Percentiles rank a stretch among this genome's conserved stretches.
Conservation (phyloP, 2,797 vertebrate species). For the Limnodromus scolopaceus region DNA sequence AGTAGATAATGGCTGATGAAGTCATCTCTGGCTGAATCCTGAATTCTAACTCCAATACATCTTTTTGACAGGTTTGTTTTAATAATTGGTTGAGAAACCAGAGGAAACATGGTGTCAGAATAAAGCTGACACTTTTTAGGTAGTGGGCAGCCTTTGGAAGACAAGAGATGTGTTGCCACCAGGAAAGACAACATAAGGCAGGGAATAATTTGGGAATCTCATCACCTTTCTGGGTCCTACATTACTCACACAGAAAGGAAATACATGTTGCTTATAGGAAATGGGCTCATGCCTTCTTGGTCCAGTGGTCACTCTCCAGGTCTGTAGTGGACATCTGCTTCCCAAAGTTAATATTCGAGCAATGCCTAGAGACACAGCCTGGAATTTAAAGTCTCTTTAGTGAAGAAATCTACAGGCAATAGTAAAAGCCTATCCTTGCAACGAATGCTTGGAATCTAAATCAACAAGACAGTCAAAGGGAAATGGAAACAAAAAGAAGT, state of each 20-base stretch:
- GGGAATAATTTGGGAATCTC: background rate
- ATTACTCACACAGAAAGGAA: background rate
- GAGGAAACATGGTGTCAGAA: background rate
- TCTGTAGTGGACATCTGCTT: background rate
- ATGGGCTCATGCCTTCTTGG: background rate
- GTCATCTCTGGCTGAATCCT: background rate
- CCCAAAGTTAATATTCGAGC: background rate
- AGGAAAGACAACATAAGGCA: background rate
- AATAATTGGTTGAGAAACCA: background rate
- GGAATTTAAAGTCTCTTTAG: background rate
- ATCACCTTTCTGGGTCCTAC: background rate
- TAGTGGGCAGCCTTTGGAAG: background rate
- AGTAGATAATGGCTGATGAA: background rate
- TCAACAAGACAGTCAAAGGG: background rate
- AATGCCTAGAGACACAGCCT: background rate
- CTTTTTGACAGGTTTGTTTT: background rate
- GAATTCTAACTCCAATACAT: background rate
- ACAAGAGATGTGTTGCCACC: background rate
- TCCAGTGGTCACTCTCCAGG: background rate
- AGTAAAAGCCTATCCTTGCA: background rate
- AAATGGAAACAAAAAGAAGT: background rate
- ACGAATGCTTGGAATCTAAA: background rate
- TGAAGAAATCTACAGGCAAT: background rate
- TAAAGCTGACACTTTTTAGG: background rate
- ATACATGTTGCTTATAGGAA: background rate